Evolutionary conservation across 2,113 vertebrate species (phyloP).

Genomic region (Scomber japonicus): DNA sequence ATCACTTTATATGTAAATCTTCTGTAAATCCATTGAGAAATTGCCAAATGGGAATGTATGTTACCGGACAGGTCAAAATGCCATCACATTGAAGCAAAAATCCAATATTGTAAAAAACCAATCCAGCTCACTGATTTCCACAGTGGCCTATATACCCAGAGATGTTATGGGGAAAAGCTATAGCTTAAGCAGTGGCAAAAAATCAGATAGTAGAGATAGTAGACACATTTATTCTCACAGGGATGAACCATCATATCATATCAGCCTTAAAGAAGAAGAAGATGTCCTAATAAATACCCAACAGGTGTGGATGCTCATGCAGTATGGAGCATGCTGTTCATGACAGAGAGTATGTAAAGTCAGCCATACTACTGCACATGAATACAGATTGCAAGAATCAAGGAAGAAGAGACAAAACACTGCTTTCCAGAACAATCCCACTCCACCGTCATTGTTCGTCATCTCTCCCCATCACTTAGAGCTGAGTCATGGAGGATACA

Average conservation of each 20-base stretch:
- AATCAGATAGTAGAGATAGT: no score
- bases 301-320: slow-evolving; percentile 4
- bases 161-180: no score
- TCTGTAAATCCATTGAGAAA: background rate
- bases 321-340: background rate
- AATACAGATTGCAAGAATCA: background rate
- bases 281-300: background rate
- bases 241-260: no score
- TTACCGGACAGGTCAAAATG: no score
- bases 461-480: background rate
- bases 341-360: background rate
- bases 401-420: background rate
- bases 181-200: no score
- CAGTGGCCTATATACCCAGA: no score
- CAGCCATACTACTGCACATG: no score
- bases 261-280: background rate
- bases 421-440: background rate
- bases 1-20: background rate
- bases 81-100: background rate
- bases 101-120: background rate
- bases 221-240: no score
- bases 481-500: slow-evolving; percentile 22
- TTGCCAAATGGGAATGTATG: no score
- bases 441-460: slow-evolving; percentile 8
- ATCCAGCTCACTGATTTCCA: no score